These are phyloP conservation scores for Rhynchopsitta pachyrhyncha DNA, from an alignment of 2,113 vertebrate genomes.

Conservation along the genomic window DNA sequence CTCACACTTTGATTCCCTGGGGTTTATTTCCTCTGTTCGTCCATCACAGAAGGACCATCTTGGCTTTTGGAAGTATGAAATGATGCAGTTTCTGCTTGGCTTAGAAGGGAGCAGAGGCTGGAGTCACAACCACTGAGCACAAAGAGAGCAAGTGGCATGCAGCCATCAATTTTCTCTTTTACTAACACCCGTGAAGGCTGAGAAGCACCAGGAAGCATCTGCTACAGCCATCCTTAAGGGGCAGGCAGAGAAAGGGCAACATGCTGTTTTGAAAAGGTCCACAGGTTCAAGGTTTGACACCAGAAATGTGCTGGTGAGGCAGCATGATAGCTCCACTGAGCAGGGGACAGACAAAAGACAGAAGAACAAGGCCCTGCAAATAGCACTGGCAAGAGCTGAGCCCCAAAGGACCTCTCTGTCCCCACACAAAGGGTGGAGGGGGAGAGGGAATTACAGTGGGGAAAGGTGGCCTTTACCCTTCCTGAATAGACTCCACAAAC, in stretches of 20 bases:
- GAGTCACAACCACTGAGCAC: background rate
- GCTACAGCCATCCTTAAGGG: background rate
- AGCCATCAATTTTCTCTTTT: background rate
- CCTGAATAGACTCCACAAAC: background rate
- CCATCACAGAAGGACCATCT: background rate
- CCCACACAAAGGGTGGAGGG: background rate
- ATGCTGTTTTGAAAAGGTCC: background rate
- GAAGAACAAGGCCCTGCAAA: background rate
- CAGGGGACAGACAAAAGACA: background rate
- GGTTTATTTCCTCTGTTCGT: background rate
- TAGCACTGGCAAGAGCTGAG: background rate
- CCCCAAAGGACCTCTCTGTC: background rate
- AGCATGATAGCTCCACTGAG: rapidly evolving
- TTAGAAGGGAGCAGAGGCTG: background rate
- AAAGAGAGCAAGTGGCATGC: background rate
- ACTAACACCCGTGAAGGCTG: background rate
- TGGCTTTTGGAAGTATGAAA: background rate
- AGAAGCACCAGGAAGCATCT: background rate
- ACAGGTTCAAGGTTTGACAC: background rate
- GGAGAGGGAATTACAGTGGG: rapidly evolving
- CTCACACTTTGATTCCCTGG: background rate
- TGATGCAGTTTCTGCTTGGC: background rate
- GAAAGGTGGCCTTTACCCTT: background rate
- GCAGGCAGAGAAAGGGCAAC: background rate
- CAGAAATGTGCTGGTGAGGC: background rate